Base-by-base conservation (phyloP, 2,888 invertebrate species). In the Morpho helenor region DNA sequence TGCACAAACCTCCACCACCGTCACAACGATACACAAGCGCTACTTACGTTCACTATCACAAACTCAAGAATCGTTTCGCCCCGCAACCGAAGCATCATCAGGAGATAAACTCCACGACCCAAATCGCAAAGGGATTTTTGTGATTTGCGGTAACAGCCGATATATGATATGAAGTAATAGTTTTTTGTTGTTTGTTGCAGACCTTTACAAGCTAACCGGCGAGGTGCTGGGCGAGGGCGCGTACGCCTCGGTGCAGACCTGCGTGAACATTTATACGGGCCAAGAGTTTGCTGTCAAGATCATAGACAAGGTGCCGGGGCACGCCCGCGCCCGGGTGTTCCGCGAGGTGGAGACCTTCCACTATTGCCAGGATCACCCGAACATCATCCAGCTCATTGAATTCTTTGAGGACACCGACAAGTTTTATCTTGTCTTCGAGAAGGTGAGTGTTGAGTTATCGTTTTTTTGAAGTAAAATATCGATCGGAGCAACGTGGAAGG, bases 331-430 rank as follows among this genome's bases (percentile, higher is more conserved):
- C 77, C 94, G 99, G 79, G 97, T 99, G 74, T 97, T 99, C 92
- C 97, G 98, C 74, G 99, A 99, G 91, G 98, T 99, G 78, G 99
- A 99, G 92, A 99, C 98, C 69, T 99, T 99, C 93, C 97, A 98
- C 91, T 96, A 98, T 91, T 99, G 99, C 91, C 96, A 97, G 89
- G 97, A 97, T 72, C 98, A 99, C 91, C 96, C 97, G 64, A 98
- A 99, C 87, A 98, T 99, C 88, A 96, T 99, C 82, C 98, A 99
- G 91, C 94, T 99, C 86, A 95, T 97, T 75, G 99, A 99, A 87
- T 97, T 97, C 92, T 97, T 98, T 87, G 98, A 99, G 91, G 98
- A 98, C 91, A 97, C 97, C 76, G 97, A 97, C 88, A 96, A 95
- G 91, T 99, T 98, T 91, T 99, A 98, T 91, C 94, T 99, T 89